Evolutionary conservation across 1,140 invertebrate species (phyloP).

Genomic region (Apis cerana): DNA sequence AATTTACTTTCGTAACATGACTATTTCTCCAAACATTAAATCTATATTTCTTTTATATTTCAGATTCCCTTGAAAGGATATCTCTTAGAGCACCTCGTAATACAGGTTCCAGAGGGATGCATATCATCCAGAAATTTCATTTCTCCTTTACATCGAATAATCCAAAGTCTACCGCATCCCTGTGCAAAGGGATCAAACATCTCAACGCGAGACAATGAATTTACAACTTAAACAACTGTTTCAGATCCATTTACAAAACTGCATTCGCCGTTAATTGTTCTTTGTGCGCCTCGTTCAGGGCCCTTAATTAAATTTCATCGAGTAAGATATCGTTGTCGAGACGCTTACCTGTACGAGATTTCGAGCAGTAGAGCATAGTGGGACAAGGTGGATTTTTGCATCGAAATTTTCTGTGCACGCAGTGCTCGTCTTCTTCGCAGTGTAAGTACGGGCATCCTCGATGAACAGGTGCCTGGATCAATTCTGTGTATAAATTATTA

Average conservation of each 20-base stretch:
- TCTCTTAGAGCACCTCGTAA: not conserved
- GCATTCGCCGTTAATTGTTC: not conserved
- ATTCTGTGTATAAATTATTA: not conserved
- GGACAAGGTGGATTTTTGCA: slow-evolving; percentile 70
- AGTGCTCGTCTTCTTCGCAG: slow-evolving; percentile 61
- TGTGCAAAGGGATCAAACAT: no score
- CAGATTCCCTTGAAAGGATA: no score
- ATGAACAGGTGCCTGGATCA: not conserved
- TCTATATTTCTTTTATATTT: no score
- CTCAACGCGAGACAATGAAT: not conserved
- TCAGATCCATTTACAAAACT: not conserved
- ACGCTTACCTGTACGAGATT: slow-evolving; percentile 63
- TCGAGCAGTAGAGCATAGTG: slow-evolving; percentile 71
- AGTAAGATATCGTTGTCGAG: not conserved
- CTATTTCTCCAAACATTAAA: not conserved
- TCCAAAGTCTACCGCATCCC: no score
- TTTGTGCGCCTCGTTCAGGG: no score
- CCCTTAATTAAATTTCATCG: not conserved
- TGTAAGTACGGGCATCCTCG: slow-evolving; percentile 53
- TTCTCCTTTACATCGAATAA: not conserved
- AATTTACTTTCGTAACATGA: not conserved
- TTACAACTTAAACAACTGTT: not conserved
- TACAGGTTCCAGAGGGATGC: not conserved
- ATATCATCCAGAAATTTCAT: not conserved
- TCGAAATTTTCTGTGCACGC: slow-evolving; percentile 70